Base-by-base conservation (phyloP, 2,797 vertebrate species). In the Craterocephalus amniculus region DNA sequence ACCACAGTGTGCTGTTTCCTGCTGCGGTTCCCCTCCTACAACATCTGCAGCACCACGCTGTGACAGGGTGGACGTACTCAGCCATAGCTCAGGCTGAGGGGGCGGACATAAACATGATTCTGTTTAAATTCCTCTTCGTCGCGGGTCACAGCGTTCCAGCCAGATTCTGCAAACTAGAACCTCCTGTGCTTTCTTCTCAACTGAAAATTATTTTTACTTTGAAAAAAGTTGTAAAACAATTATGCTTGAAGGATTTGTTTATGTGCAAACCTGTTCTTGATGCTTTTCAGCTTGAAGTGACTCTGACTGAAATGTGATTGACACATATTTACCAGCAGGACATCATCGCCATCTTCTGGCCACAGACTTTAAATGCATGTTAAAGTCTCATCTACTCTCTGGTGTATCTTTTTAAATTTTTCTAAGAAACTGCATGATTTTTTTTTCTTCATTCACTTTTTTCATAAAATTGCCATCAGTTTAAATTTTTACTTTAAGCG, bases 291-390 rank as follows among this genome's bases (percentile, higher is more conserved):
- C 18, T 45, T 45, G 16, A 38, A 38, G 10, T 43, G 27, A 10
- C 11, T 24, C 45, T 14, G 14, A 1, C 9, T 20, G 16, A 16
- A 45, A 11, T 9, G 6, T 54, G 14, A 27, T 16, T 1, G 13
- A 26, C 4, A 14, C 7, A 31, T 22, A 20, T 57, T 57, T 11
- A 13, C 13, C 56, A 58, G 34, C 34, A 36, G 56, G 13, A 22
- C 32, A n/a, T 63, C n/a, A 38, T 26, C 26, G 20, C 63, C 63
- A 65, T 40, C 63, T 55, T 29, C 63, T 40, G 63, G 38, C 4
- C 51, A 14, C 63, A 55, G 18, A 4, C 35, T 38, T 49, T 9
- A 65, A 55, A 34, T 40, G 24, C 57, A 58, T 5, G 2, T 35
- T 12, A 22, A n/a, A 36, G n/a, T 22, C 35, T 51, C 1, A 48